Conservation (phyloP, 2,888 invertebrate genomes). For the Zygaena filipendulae region DNA sequence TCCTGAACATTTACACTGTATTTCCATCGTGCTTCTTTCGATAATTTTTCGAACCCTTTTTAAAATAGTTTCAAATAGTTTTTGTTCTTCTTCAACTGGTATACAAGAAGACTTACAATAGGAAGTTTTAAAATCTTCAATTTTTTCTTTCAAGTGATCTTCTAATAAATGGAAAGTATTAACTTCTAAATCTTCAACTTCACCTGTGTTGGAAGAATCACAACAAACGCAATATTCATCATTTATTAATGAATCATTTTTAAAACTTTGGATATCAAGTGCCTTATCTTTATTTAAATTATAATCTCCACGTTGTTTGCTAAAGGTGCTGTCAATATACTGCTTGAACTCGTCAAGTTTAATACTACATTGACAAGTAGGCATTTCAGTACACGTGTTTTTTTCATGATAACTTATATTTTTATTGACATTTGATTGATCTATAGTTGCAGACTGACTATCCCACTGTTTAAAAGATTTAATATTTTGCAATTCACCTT, state of each 20-base stretch:
- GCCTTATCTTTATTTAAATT: too few species aligned
- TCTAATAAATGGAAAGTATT: constrained; percentile 47
- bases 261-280: too few species aligned
- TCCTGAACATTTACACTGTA: constrained; percentile 30
- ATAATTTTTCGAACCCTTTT: constrained; percentile 42
- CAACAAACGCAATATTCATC: constrained; percentile 38
- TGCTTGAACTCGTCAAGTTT: too few species aligned
- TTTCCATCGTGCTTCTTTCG: constrained; percentile 30
- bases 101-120: constrained; percentile 30
- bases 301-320: too few species aligned
- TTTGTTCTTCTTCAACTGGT: constrained; percentile 32
- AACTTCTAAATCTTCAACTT: constrained; percentile 39
- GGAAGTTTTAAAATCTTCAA: constrained; percentile 31
- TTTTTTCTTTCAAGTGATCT: constrained; percentile 39
- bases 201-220: constrained; percentile 20
- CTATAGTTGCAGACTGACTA: too few species aligned
- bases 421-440: too few species aligned
- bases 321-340: too few species aligned
- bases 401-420: too few species aligned
- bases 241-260: neutral
- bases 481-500: too few species aligned
- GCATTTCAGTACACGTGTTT: too few species aligned
- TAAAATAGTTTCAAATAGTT: constrained; percentile 32
- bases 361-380: too few species aligned
- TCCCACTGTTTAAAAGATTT: too few species aligned